Percentiles rank a stretch among this genome's conserved stretches.
phyloP scores from a whole-genome alignment of 2,797 vertebrate genomes.

The Coccyzus lansbergi region DNA sequence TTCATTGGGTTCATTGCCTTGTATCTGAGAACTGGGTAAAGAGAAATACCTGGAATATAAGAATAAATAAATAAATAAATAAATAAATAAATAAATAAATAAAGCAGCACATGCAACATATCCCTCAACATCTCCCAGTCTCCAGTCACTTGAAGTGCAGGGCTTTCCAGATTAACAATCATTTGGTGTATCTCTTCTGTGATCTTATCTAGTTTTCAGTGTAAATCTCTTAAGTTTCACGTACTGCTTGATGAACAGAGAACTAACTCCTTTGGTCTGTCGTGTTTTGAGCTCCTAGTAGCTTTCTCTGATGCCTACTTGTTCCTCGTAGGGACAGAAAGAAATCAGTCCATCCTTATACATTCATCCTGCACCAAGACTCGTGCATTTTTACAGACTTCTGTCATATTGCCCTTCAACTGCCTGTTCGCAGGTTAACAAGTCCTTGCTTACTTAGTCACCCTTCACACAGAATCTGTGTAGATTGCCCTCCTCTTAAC shows the following conservation, averaged over 20 bases:
- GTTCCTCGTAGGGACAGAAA: not conserved
- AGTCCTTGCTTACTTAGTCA: not conserved
- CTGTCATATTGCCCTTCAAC: not conserved
- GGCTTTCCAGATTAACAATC: not conserved
- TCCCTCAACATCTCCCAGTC: not conserved
- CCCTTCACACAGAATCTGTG: not conserved
- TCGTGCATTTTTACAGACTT: not conserved
- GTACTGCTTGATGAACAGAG: not conserved
- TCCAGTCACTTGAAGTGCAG: not conserved
- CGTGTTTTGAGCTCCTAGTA: not conserved
- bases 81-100: not conserved
- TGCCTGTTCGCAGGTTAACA: not conserved
- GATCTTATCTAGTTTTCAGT: not conserved
- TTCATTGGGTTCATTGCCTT: not conserved
- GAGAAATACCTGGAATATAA: not conserved
- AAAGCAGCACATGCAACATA: not conserved
- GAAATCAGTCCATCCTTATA: too few species aligned
- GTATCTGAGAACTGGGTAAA: not conserved
- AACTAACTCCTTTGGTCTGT: not conserved
- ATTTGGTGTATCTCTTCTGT: not conserved
- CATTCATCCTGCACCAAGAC: not conserved
- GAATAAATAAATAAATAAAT: not conserved
- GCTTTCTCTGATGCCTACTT: not conserved
- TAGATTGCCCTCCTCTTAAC: fast-evolving
- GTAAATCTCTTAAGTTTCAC: not conserved